phyloP scores from a whole-genome alignment of 2,797 vertebrate genomes.

The Gastrophryne carolinensis region DNA sequence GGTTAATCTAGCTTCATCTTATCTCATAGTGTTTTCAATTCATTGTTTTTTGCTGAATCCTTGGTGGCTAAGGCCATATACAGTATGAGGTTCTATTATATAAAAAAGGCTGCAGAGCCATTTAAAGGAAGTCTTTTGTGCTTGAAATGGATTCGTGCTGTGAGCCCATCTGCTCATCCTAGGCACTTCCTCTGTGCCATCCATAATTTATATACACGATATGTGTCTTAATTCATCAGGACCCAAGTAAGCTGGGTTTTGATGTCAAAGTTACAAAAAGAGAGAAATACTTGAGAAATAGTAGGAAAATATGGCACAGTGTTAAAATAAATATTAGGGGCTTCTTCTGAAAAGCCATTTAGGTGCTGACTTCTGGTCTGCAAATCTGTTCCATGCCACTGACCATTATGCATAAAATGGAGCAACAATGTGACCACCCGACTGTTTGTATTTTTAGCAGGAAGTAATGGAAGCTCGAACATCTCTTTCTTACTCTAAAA shows the following conservation, averaged over 20 bases:
- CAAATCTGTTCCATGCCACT: too few species aligned
- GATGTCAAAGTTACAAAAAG: neutral
- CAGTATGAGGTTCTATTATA: slow-evolving; percentile 12
- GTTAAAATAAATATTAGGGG: neutral
- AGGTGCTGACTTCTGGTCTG: too few species aligned
- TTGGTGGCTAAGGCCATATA: slow-evolving; percentile 27
- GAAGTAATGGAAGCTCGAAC: too few species aligned
- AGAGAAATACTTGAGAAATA: neutral
- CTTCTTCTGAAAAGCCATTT: too few species aligned
- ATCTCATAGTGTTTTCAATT: neutral
- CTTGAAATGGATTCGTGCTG: slow-evolving; percentile 45
- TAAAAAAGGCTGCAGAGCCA: slow-evolving; percentile 28
- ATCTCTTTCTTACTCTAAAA: too few species aligned
- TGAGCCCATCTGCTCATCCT: slow-evolving; percentile 44
- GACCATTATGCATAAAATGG: too few species aligned
- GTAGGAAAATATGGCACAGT: neutral
- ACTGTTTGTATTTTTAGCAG: too few species aligned
- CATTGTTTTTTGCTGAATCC: neutral
- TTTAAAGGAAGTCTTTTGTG: slow-evolving; percentile 46
- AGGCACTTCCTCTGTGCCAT: slow-evolving; percentile 36
- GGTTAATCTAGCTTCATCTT: neutral
- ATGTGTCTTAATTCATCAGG: slow-evolving; percentile 44
- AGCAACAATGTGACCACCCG: too few species aligned
- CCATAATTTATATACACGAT: slow-evolving; percentile 49
- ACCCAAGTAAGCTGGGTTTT: slow-evolving; percentile 22